A percentile compares a stretch with the other conserved stretches of the same genome.
Evolutionary conservation across 2,113 vertebrate species (phyloP).

Genomic region (Alethe diademata): DNA sequence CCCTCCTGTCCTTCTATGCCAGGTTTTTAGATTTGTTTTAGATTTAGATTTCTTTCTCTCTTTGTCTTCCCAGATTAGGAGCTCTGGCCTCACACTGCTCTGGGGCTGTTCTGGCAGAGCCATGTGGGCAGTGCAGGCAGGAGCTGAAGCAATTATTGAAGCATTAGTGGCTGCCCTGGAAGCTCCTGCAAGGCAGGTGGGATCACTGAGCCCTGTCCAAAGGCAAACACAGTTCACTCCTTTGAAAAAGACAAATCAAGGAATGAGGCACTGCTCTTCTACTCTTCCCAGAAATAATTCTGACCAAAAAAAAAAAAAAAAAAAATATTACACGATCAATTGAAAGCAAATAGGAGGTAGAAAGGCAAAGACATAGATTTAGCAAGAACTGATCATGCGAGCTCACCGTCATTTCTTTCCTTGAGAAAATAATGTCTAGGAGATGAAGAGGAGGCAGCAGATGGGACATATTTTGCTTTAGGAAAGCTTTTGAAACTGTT

Average conservation of each 20-base stretch:
- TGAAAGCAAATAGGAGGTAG: not conserved
- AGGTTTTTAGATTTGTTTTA: not conserved
- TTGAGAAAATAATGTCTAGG: constrained; percentile 49
- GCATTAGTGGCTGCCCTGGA: constrained; percentile 3
- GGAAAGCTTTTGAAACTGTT: constrained; percentile 68
- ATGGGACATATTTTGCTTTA: constrained; percentile 70
- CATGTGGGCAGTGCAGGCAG: not conserved
- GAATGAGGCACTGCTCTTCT: not conserved
- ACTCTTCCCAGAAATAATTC: not conserved
- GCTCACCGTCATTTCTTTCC: constrained; percentile 29
- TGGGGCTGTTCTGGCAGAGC: not conserved
- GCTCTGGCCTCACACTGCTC: not conserved
- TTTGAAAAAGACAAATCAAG: not conserved
- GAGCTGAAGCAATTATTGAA: constrained; percentile 17
- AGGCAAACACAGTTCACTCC: not conserved
- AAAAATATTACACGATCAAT: not conserved
- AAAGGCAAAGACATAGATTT: not conserved
- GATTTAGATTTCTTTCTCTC: not conserved
- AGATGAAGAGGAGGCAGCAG: constrained; percentile 57
- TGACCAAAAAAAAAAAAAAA: not conserved
- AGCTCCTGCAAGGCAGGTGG: constrained; percentile 18
- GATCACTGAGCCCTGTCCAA: not conserved
- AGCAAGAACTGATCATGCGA: not conserved
- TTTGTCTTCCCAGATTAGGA: not conserved
- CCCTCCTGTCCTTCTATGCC: not conserved